Percentiles rank a stretch among this genome's conserved stretches.
phyloP scores from a whole-genome alignment of 1,140 invertebrate species.

The Elysia chlorotica region DNA sequence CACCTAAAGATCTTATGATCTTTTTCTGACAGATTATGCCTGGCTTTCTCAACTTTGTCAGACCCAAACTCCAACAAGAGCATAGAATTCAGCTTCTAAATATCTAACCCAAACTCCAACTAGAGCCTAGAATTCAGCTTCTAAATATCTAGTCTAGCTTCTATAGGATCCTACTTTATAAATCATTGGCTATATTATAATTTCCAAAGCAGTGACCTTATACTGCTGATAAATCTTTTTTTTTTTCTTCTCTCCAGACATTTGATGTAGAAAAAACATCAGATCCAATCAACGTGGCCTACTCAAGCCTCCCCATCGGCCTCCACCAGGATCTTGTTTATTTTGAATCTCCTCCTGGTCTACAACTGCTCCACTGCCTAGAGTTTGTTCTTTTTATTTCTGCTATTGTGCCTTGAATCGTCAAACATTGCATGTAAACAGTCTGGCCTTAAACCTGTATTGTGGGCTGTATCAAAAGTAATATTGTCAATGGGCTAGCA shows the following conservation, averaged over 20 bases:
- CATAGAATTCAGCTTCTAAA: background rate
- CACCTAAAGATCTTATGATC: too few relatives aligned
- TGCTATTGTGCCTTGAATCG: too few relatives aligned
- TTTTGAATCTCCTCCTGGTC: constrained; percentile 58
- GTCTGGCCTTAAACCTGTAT: too few relatives aligned
- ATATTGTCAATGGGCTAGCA: too few relatives aligned
- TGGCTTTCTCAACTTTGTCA: too few relatives aligned
- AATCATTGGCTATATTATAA: background rate
- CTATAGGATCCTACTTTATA: too few relatives aligned
- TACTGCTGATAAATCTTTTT: background rate
- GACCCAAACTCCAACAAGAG: background rate
- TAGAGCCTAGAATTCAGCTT: background rate
- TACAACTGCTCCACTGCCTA: constrained; percentile 56
- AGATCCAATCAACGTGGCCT: constrained; percentile 57
- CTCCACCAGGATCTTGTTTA: constrained; percentile 58
- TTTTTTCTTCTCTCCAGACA: constrained; percentile 20
- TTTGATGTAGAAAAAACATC: constrained; percentile 38
- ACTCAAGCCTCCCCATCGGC: constrained; percentile 41
- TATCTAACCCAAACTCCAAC: too few relatives aligned
- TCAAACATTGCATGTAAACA: too few relatives aligned
- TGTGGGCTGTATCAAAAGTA: too few relatives aligned
- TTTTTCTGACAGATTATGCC: too few relatives aligned
- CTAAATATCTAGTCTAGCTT: too few relatives aligned
- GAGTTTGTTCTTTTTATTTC: constrained; percentile 42
- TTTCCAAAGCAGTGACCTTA: background rate